A percentile compares a stretch with the other conserved stretches of the same genome.
Conservation (phyloP, 1,140 invertebrate species). For the Papilio dardanus region DNA sequence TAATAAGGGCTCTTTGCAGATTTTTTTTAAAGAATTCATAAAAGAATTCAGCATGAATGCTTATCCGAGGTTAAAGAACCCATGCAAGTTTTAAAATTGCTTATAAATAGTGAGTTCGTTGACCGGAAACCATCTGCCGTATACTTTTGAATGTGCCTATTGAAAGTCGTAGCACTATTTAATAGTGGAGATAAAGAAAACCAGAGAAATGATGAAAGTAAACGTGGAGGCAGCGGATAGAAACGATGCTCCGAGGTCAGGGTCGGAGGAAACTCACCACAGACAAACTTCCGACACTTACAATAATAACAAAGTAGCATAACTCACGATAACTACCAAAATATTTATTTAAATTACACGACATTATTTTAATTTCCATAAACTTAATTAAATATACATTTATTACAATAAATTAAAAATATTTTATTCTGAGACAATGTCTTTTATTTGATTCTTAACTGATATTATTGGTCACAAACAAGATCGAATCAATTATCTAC, state of each 20-base stretch:
- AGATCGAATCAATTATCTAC: not conserved
- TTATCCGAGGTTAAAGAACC: not conserved
- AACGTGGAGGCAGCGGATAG: not conserved
- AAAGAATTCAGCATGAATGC: not conserved
- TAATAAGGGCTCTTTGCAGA: not conserved
- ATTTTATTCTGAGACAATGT: too few relatives aligned
- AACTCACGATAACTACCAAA: not conserved
- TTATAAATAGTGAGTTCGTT: not conserved
- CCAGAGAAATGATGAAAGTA: slow-evolving; percentile 12
- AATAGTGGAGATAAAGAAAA: slow-evolving; percentile 2
- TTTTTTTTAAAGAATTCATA: not conserved
- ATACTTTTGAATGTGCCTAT: slow-evolving; percentile 8
- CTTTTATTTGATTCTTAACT: not conserved
- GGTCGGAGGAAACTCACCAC: not conserved
- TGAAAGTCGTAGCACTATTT: not conserved
- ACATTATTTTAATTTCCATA: not conserved
- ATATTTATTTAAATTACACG: not conserved
- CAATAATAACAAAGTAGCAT: not conserved
- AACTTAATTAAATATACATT: not conserved
- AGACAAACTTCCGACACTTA: slow-evolving; percentile 11
- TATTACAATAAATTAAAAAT: too few relatives aligned
- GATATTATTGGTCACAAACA: not conserved
- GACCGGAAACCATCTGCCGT: not conserved
- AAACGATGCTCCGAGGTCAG: not conserved
- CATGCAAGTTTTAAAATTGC: not conserved